A percentile compares a stretch with the other conserved stretches of the same genome.
Evolutionary conservation across 1,140 invertebrate genomes (phyloP).

Genomic region (Aphaenogaster floridana): DNA sequence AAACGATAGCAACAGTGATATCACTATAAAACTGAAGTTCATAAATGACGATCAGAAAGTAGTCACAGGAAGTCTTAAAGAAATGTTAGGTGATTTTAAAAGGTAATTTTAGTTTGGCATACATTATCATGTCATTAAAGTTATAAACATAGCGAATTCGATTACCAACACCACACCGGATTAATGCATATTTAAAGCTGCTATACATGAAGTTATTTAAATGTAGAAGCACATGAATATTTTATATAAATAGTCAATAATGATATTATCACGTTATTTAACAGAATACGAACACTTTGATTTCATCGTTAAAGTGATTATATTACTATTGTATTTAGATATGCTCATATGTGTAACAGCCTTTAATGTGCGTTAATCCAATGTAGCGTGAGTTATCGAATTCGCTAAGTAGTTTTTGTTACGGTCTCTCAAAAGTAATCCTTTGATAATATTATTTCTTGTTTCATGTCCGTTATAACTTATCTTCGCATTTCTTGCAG

Average conservation of each 20-base stretch:
- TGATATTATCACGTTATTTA: no score
- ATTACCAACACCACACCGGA: no score
- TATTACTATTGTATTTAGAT: no score
- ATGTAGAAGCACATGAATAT: no score
- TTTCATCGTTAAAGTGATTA: no score
- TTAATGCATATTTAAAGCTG: no score
- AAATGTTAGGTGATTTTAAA: slow-evolving; percentile 95
- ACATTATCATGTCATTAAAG: neutral
- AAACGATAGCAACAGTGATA: slow-evolving; percentile 84
- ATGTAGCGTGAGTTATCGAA: no score
- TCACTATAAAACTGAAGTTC: slow-evolving; percentile 94
- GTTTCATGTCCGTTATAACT: neutral
- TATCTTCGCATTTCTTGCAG: slow-evolving; percentile 84
- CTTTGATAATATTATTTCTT: neutral
- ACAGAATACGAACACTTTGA: no score
- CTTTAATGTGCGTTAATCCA: no score
- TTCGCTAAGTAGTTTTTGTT: neutral
- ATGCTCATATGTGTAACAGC: no score
- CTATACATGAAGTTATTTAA: no score
- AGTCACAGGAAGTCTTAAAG: slow-evolving; percentile 92
- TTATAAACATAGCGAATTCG: neutral
- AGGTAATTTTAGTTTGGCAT: slow-evolving; percentile 87
- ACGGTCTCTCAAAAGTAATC: neutral
- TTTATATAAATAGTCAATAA: no score
- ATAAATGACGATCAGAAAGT: slow-evolving; percentile 94